Evolutionary conservation across 2,888 invertebrate genomes (phyloP), one percentile per base, ranked within the genome.

Genomic region (Chaetogeoica ovagalla): DNA sequence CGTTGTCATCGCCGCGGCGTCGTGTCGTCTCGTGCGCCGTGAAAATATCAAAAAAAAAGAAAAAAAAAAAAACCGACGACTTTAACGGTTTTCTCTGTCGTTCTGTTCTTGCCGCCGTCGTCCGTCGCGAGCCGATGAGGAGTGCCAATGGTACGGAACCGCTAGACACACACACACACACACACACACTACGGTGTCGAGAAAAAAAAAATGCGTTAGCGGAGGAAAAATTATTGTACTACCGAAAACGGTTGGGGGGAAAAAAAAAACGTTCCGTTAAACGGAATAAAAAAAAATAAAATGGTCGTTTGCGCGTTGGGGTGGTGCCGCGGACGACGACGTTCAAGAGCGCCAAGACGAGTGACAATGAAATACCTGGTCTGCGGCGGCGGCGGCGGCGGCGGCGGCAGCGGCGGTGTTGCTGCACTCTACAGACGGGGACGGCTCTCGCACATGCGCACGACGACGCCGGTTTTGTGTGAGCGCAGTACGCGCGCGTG

Each of bases 341-440:
- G 52, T 70, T 13, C 77, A 13, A 55, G 70, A 48, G 21, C 77
- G 70, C 70, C 77, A 62, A 68, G 77, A 70, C 77, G 69, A 69
- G 60, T 70, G 77, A 79, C 77, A 79, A 79, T 79, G 77, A 48
- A 79, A 79, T 79, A 79, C 70, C 60, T 60, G 52, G 48, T 4
- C 39, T 1, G 17, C 11, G n/a, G 13, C 9, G 69, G 2, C 71
- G 70, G 5, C 71, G 57, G 15, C 17, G 37, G 39, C 23, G 66
- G 52, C 60, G 75, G 21, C 52, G 65, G n/a, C 57, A n/a, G 59
- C 5, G 59, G 21, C 39, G 43, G 59, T 39, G 39, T 0, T 48
- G 13, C 1, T 48, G 48, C 15, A 4, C 37, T 30, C 48, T 11
- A 17, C 15, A 43, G 1, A 52, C 52, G n/a, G 37, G 52, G 55